A percentile compares a stretch with the other conserved stretches of the same genome.
Evolutionary conservation across 2,888 invertebrate genomes (phyloP).

Genomic region (Andrena bucephala): DNA sequence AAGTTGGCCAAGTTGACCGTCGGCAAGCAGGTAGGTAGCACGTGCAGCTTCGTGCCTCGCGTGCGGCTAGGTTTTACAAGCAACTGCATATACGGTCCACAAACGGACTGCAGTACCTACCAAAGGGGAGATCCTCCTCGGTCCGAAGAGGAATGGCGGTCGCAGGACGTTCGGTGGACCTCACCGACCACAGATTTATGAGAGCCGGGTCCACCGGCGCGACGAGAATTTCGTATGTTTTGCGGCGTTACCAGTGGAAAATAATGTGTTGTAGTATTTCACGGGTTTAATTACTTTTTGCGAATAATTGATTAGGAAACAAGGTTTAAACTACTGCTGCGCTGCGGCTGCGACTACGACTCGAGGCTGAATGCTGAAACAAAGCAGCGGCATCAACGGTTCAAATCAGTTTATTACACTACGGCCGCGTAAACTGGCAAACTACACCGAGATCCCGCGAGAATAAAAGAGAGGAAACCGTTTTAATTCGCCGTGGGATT

Average conservation of each 20-base stretch:
- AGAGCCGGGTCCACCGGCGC: conserved; percentile 31
- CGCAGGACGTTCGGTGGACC: conserved; percentile 60
- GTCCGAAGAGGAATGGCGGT: conserved; percentile 58
- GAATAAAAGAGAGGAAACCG: conserved; percentile 3
- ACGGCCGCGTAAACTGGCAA: not conserved
- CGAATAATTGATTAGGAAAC: conserved; percentile 35
- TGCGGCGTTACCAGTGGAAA: conserved; percentile 42
- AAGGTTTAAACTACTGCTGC: not conserved
- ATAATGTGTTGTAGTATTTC: conserved; percentile 31
- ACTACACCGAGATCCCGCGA: not conserved
- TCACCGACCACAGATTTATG: conserved; percentile 66
- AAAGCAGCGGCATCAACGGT: not conserved
- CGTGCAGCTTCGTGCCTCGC: conserved; percentile 2
- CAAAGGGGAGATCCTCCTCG: conserved; percentile 23
- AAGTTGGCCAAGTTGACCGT: too few relatives aligned
- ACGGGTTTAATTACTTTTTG: conserved; percentile 51
- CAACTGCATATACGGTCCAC: conserved; percentile 42
- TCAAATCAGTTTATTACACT: conserved; percentile 4
- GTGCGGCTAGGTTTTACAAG: conserved; percentile 28
- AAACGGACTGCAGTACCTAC: conserved; percentile 33
- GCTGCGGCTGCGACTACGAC: not conserved
- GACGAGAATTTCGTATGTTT: conserved; percentile 66
- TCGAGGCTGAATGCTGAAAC: not conserved
- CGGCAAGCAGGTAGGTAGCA: conserved; percentile 10
- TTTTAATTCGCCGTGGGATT: conserved; percentile 32